Percentiles rank a stretch among this genome's conserved stretches.
These are phyloP conservation scores for Anastatus disparis DNA, from an alignment of 1,140 invertebrate species.

Conservation along the genomic window DNA sequence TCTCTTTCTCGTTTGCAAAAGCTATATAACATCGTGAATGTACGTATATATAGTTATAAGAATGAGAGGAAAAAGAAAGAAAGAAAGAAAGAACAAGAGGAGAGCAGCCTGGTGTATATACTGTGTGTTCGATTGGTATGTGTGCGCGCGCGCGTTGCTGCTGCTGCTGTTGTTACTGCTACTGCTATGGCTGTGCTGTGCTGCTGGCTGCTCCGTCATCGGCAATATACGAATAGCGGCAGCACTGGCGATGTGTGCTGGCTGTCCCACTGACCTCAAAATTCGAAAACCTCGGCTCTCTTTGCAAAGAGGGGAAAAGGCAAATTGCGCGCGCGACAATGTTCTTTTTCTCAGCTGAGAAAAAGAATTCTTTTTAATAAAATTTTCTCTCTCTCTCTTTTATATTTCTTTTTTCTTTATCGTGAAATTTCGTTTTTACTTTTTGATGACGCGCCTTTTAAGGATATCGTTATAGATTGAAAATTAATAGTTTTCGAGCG, in stretches of 20 bases:
- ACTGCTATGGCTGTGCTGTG: no score
- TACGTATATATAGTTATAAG: no score
- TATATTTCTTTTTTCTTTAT: no score
- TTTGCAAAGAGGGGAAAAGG: constrained; percentile 44
- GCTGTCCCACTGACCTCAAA: constrained; percentile 43
- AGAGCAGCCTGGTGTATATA: neutral
- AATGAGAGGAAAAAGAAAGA: constrained; percentile 38
- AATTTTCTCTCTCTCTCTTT: no score
- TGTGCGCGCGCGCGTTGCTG: neutral
- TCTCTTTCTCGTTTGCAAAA: neutral
- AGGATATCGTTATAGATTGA: no score
- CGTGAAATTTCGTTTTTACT: no score
- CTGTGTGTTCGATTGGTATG: constrained; percentile 22
- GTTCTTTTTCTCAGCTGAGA: constrained; percentile 8
- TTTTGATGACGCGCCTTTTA: no score
- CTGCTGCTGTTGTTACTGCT: no score
- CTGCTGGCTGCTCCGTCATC: constrained; percentile 13
- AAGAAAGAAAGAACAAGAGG: constrained; percentile 23
- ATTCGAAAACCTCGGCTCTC: constrained; percentile 43
- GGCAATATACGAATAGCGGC: neutral
- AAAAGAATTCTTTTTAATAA: no score
- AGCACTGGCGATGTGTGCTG: constrained; percentile 25
- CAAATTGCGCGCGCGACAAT: neutral
- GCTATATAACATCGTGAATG: no score
- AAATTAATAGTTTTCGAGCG: no score